Percentiles rank a stretch among this genome's conserved stretches.
These are phyloP conservation scores for Axis porcinus DNA, from an alignment of 2,113 vertebrate species.

Conservation along the genomic window DNA sequence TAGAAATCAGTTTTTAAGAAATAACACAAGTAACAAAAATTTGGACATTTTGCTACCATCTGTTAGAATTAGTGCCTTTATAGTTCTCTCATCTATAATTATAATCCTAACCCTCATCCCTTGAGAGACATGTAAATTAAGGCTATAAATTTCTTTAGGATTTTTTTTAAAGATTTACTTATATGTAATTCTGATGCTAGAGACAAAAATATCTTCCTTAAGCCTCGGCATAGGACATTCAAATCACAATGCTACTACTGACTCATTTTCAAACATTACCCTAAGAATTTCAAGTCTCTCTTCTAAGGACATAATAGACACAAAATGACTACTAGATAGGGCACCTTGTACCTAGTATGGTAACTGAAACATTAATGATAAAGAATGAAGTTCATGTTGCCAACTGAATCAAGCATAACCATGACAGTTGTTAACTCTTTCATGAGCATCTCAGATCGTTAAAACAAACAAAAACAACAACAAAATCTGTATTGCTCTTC, in stretches of 20 bases:
- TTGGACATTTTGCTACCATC: not conserved
- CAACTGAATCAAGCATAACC: not conserved
- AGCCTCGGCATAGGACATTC: not conserved
- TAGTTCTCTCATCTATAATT: conserved; percentile 8
- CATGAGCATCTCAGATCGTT: not conserved
- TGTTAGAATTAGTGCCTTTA: not conserved
- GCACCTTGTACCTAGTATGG: not conserved
- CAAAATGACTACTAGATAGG: not conserved
- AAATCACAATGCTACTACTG: conserved; percentile 6
- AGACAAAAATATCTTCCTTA: not conserved
- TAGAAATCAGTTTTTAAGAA: not conserved
- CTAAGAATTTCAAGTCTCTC: conserved; percentile 1
- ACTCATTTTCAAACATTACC: not conserved
- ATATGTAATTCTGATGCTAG: not conserved
- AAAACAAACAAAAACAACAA: not conserved
- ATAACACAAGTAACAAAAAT: not conserved
- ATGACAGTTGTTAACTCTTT: not conserved
- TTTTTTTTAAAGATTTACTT: not conserved
- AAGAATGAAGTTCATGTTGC: not conserved
- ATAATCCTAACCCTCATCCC: not conserved
- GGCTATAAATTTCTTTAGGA: not conserved
- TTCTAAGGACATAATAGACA: not conserved
- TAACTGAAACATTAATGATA: not conserved
- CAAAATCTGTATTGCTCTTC: not conserved
- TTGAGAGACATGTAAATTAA: not conserved